phyloP scores from a whole-genome alignment of 1,140 invertebrate genomes.

The Lucilia cuprina region DNA sequence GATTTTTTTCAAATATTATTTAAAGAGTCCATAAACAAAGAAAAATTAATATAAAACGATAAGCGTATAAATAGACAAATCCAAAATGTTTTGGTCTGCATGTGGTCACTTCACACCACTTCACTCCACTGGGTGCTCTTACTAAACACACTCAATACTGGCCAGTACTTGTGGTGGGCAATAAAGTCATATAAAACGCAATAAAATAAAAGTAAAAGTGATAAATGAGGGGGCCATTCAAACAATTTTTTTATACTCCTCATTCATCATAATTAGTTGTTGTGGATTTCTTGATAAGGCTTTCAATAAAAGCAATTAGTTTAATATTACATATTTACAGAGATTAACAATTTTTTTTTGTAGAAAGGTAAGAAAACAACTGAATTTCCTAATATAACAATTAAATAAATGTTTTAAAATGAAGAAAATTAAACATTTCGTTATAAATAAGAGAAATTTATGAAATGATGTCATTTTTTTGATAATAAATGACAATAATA shows the following conservation, averaged over 20 bases:
- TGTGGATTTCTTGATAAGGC: too few relatives aligned
- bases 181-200: not conserved
- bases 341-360: too few relatives aligned
- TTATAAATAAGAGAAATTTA: not conserved
- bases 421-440: not conserved
- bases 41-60: not conserved
- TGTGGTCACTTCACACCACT: not conserved
- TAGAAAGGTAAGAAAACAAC: not conserved
- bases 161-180: not conserved
- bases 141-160: not conserved
- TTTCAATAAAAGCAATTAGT: not conserved
- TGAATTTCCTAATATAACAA: not conserved
- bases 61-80: not conserved
- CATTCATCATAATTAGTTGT: too few relatives aligned
- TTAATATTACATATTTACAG: not conserved
- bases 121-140: not conserved
- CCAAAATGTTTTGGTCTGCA: not conserved
- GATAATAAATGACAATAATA: too few relatives aligned
- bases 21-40: not conserved
- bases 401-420: not conserved
- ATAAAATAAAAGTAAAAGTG: constrained; percentile 12
- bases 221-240: not conserved
- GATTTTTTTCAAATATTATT: not conserved
- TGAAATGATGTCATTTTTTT: not conserved
- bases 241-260: not conserved